Base-by-base conservation (phyloP, 2,113 vertebrate genomes). In the Alaudala cheleensis region DNA sequence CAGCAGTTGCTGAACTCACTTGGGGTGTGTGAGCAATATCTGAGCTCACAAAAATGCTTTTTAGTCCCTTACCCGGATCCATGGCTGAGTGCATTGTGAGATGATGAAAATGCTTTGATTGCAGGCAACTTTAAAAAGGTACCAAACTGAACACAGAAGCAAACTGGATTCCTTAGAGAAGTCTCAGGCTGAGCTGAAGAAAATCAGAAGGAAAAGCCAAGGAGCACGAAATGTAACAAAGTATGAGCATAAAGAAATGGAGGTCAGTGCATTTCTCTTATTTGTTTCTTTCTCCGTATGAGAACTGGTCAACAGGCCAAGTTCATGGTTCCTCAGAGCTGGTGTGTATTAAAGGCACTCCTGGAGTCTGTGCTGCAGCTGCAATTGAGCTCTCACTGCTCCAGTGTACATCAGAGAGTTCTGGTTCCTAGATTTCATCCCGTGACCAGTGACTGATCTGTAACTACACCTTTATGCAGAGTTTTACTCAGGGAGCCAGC, bases 61-160 rank as follows among this genome's bases (percentile, higher is more conserved):
- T 34, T 14, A 69, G 12, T 34, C 44, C 51, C 76, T 39, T 58
- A 57, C 76, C 9, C 69, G 45, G 79, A 45, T 42, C 10, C 12
- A 1, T 8, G 60, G 57, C 87, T 42, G 77, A 60, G 24, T 50
- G 40, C 47, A 29, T 34, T 22, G 10, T 16, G 61, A 79, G 34
- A 39, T 45, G 40, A 44, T 86, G 65, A 26, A 29, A 64, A 78
- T 37, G 13, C 64, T 97, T 90, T 89, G 70, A 25, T 96, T 95
- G 26, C 94, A 99, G 99, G 99, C 99, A 73, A 99, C 99, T 44
- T 98, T 99, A 50, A 99, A 99, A 96, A 98, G 98, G 87, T 99
- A 99, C 95, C 99, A 99, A 97, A 98, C 98, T 1, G 99, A 99
- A 93, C 99, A 99, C 97, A 98, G 98, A 96, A 95, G 96, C 92